Percentiles rank a stretch among this genome's conserved stretches.
Evolutionary conservation across 2,113 vertebrate species (phyloP).

Genomic region (Fulica atra): DNA sequence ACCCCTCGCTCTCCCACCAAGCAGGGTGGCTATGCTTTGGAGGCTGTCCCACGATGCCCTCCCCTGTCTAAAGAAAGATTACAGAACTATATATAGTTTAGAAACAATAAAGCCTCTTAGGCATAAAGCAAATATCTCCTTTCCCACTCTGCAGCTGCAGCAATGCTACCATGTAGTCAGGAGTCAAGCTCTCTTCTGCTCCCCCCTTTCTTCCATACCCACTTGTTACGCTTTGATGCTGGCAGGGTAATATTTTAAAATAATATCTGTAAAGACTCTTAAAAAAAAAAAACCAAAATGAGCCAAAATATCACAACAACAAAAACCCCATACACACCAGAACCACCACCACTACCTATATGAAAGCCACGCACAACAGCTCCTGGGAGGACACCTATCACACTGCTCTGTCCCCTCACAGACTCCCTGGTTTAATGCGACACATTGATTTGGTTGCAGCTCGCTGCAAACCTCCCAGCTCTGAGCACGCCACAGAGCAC

Average conservation of each 20-base stretch:
- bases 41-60: background rate
- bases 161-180: background rate
- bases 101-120: constrained; percentile 64
- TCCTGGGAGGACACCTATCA: background rate
- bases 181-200: background rate
- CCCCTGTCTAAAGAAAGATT: constrained; percentile 37
- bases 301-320: background rate
- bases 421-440: background rate
- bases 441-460: background rate
- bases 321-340: too few relatives aligned
- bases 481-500: background rate
- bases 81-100: constrained; percentile 64
- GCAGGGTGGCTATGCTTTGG: background rate
- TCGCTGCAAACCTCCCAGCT: background rate
- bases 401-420: background rate
- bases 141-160: constrained; percentile 6
- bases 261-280: background rate
- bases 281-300: too few relatives aligned
- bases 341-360: background rate
- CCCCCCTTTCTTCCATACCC: background rate
- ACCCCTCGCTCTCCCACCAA: constrained; percentile 39
- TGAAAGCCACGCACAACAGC: background rate
- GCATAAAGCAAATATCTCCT: constrained; percentile 43
- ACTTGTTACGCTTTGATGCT: background rate
- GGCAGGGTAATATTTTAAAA: background rate